Evolutionary conservation across 35 echinoderm and acorn worm genomes (phyloP).

Genomic region (Nesometra sesokonis): DNA sequence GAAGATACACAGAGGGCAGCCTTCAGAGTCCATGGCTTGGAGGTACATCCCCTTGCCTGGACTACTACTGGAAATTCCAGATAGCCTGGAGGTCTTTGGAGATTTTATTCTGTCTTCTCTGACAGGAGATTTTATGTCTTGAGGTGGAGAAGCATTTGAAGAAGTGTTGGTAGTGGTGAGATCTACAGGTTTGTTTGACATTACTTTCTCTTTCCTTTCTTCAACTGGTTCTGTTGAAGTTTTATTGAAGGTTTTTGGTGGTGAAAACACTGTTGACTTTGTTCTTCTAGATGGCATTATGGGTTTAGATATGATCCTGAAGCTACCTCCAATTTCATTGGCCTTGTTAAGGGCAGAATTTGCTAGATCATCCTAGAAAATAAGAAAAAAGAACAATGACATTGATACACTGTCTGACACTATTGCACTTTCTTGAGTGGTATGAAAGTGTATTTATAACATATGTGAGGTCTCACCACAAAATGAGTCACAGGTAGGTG

Average conservation of each 20-base stretch:
- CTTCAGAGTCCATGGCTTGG: conserved; percentile 51
- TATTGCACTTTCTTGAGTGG: no score
- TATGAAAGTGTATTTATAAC: no score
- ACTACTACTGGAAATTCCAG: background rate
- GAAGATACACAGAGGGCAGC: conserved; percentile 57
- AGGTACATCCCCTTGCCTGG: background rate
- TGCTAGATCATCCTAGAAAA: conserved; percentile 48
- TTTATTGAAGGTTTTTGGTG: background rate
- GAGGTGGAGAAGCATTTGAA: background rate
- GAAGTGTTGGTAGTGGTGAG: background rate
- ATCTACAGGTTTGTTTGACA: background rate
- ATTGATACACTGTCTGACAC: no score
- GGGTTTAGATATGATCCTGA: conserved; percentile 42
- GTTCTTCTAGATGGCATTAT: background rate
- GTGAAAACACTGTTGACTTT: background rate
- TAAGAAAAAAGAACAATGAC: background rate
- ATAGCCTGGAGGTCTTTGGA: background rate
- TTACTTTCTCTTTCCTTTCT: background rate
- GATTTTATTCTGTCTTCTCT: no score
- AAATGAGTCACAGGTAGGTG: no score
- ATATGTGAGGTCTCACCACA: no score
- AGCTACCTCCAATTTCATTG: conserved; percentile 32
- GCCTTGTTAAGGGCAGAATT: conserved; percentile 38
- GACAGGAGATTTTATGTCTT: no score
- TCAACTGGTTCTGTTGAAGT: background rate